Base-by-base conservation (phyloP, 2,888 invertebrate species). In the Tachina lurida region DNA sequence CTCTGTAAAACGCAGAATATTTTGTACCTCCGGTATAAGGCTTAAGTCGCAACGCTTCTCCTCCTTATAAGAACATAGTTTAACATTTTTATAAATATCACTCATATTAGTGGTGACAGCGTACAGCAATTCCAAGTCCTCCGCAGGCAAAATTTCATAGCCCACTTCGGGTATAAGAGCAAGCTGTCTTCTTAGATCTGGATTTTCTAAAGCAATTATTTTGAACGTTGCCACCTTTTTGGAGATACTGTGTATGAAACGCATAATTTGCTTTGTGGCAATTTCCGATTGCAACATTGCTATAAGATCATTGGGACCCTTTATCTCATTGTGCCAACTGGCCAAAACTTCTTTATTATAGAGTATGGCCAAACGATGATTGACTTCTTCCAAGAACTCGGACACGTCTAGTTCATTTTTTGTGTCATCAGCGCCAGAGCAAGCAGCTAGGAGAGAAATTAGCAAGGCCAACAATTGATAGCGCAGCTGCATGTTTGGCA, bases 141-240 rank as follows among this genome's bases (percentile, higher is more conserved):
- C 94, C 80, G 95, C 95, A 0, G 95, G 94, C 15, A 98, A 92
- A 0, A 96, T 96, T 0, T 96, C 94, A 0, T 94, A 94, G 0
- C 97, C 97, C 9, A 97, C 93, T 78, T 95, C 94, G 0, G 96
- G 95, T 88, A 96, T 94, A 87, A 95, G 95, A 88, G 95, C 93
- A 89, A 98, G 96, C 93, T 97, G 96, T 62, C 97, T 94, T 74
- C 94, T 94, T 0, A 97, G 90, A 17, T 94, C 92, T 70, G 94
- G 93, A 91, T 97, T 95, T 45, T 95, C 94, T 90, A 96, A 95
- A 2, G 88, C 68, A 5, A 90, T 63, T 0, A 89, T 87, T 58
- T 89, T 89, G 15, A 89, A 89, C 73, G 91, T 91, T 4, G 89
- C 85, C 12, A 88, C 89, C 13, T 89, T 88, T 0, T 84, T 49